Conservation (phyloP, 2,113 vertebrate genomes). For the Scytalopus superciliaris region DNA sequence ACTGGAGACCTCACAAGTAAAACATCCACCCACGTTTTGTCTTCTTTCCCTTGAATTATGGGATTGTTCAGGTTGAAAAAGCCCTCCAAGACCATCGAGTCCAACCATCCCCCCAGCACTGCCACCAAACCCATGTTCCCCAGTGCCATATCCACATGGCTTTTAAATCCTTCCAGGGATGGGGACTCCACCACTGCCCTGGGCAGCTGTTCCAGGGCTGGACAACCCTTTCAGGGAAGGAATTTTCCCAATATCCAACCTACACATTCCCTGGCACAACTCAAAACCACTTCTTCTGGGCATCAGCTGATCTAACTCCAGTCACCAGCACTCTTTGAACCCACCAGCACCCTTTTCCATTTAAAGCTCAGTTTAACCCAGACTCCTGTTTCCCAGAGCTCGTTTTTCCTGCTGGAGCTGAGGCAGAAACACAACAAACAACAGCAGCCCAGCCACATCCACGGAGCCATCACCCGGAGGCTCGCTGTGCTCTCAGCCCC, state of each 20-base stretch:
- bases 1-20: not conserved
- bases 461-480: fast-evolving
- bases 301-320: not conserved
- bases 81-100: not conserved
- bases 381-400: not conserved
- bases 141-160: not conserved
- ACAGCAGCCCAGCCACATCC: not conserved
- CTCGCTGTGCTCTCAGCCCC: not conserved
- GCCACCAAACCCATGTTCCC: not conserved
- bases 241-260: not conserved
- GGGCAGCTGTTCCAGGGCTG: not conserved
- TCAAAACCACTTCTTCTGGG: not conserved
- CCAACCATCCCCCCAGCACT: not conserved
- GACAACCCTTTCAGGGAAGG: not conserved
- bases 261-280: not conserved
- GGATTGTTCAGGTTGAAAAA: not conserved
- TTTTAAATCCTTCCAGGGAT: not conserved
- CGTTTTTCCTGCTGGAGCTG: not conserved
- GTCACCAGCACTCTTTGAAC: not conserved
- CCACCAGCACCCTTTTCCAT: too few relatives aligned
- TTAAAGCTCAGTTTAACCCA: not conserved
- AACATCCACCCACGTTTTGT: fast-evolving
- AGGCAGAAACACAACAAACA: not conserved
- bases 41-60: not conserved
- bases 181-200: not conserved